Evolutionary conservation across 1,140 invertebrate genomes (phyloP).

Genomic region (Andrena cerasifolii): DNA sequence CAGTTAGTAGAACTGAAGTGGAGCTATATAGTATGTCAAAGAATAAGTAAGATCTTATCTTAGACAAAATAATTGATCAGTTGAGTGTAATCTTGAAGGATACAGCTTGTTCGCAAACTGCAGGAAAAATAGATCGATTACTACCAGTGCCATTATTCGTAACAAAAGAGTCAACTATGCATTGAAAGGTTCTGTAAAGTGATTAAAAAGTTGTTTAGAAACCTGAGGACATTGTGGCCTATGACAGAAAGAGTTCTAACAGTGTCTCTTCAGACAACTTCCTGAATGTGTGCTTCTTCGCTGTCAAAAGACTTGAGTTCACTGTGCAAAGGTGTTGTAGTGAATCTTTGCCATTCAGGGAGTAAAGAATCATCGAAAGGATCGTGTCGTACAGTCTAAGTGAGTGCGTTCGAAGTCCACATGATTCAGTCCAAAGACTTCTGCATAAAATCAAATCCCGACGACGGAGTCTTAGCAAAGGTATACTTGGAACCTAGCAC

Average conservation of each 20-base stretch:
- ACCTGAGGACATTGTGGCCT: background rate
- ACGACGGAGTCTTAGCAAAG: conserved; percentile 72
- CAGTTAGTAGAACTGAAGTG: background rate
- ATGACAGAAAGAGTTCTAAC: background rate
- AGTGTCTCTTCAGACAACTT: background rate
- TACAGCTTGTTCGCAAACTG: background rate
- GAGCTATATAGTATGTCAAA: background rate
- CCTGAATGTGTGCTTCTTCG: background rate
- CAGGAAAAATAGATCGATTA: too few species aligned
- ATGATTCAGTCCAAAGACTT: conserved; percentile 28
- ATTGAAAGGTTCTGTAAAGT: background rate
- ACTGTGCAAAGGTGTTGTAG: background rate
- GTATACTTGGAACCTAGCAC: conserved; percentile 78
- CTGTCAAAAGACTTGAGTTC: background rate
- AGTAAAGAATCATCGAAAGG: background rate
- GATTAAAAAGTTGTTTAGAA: background rate
- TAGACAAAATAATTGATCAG: too few species aligned
- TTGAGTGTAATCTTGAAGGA: background rate
- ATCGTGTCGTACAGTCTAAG: conserved; percentile 34
- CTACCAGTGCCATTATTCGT: too few species aligned
- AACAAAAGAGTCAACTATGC: background rate
- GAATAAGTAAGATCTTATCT: background rate
- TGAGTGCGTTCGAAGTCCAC: conserved; percentile 35
- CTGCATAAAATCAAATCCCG: conserved; percentile 9
- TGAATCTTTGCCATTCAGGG: background rate